Evolutionary conservation across 2,113 vertebrate genomes (phyloP), one percentile per base, ranked within the genome.

Genomic region (Sinocyclocheilus grahami): DNA sequence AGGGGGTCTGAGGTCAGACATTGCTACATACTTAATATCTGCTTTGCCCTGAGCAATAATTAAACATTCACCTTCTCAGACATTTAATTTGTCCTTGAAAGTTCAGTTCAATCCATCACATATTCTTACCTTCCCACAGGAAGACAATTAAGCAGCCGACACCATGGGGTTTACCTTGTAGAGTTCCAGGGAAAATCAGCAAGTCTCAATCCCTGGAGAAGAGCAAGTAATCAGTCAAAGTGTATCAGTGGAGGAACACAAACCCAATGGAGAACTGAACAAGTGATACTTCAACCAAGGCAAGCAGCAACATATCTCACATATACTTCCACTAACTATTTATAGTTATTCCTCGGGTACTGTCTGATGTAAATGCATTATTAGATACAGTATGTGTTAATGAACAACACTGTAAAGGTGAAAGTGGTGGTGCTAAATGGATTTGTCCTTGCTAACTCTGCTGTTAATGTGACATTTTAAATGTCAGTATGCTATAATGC

Each of bases 111-210:
- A 93, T 93, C 92, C 92, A 92, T 93, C 92, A 90, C 87, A 76
- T 79, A 87, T 87, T 90, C 86, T 87, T 85, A 88, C 89, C 90
- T 87, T 87, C 87, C 71, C 2, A 74, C 83, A 90, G 87, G 85
- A 85, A 90, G 83, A 86, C 93, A 91, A 94, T 94, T 92, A 92
- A 72, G 88, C 90, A 86, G 67, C 91, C 91, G 90, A 91, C 90
- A 88, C 88, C 88, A 87, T 89, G 91, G 89, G 91, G 90, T 92
- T 90, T 89, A 82, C 78, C 2, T 62, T 84, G 86, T 91, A 86
- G 86, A 79, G 87, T 90, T 92, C 92, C 90, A 62, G 90, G 86
- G 69, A 12, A 91, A 90, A 92, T 91, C 93, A 93, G 79, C 92
- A 91, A 91, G 92, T 93, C 91, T 91, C 92, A 92, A 91, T 91